A percentile compares a stretch with the other conserved stretches of the same genome.
These are phyloP conservation scores for Okapia johnstoni DNA, from an alignment of 2,113 vertebrate genomes.

Conservation along the genomic window DNA sequence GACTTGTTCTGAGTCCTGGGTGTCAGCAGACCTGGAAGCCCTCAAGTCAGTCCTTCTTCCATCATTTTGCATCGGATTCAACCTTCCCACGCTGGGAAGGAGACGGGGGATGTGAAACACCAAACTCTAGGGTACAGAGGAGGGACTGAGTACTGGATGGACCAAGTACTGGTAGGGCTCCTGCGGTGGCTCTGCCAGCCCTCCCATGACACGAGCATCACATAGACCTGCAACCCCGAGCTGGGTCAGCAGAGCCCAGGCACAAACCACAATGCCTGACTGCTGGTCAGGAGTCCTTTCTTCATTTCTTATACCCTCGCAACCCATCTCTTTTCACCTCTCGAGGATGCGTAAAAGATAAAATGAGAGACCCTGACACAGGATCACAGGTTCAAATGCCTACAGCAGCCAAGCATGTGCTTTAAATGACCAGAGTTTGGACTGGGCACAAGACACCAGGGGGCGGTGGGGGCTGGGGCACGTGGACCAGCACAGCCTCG, in stretches of 20 bases:
- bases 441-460: rapidly evolving
- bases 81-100: not conserved
- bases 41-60: rapidly evolving
- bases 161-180: rapidly evolving
- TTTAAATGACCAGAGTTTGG: not conserved
- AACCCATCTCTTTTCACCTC: not conserved
- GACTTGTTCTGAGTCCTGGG: too few species aligned
- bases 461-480: not conserved
- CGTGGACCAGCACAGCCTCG: rapidly evolving
- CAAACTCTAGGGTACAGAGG: not conserved
- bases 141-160: rapidly evolving
- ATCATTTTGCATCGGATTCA: rapidly evolving
- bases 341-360: not conserved
- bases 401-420: not conserved
- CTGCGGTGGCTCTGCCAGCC: rapidly evolving
- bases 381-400: not conserved
- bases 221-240: not conserved
- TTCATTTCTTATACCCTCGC: not conserved
- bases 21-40: not conserved
- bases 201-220: rapidly evolving
- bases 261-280: rapidly evolving
- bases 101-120: not conserved
- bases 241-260: not conserved
- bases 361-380: not conserved
- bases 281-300: not conserved